Evolutionary conservation across 2,797 vertebrate genomes (phyloP), one percentile per base, ranked within the genome.

Genomic region (Jordanella pulchra): DNA sequence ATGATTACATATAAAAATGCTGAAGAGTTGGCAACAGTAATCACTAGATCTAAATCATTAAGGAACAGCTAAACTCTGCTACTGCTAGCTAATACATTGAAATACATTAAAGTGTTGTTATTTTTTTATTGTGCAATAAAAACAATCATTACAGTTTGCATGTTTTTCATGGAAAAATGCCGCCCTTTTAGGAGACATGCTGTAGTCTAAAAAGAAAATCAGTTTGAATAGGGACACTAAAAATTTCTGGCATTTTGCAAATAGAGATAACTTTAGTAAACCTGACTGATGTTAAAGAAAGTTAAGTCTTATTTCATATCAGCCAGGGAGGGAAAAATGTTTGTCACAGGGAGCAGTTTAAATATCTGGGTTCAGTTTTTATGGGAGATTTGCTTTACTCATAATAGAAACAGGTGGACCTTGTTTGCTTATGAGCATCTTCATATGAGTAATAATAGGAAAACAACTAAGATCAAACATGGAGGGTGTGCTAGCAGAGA

Each of bases 391-490:
- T 11, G 30, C 35, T 12, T 67, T 21, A 51, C 27, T 23, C 7
- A 7, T 15, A 11, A 66, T 2, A 17, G 12, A 28, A 6, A 35
- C 53, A 56, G 48, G 23, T 30, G 42, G 53, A 21, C 18, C 42
- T 50, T 7, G n/a, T 65, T 71, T 47, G 23, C 48, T 71, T 39
- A 25, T 15, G 42, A 75, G 23, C 32, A 42, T 35, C 45, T 69
- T 54, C 44, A 78, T 75, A 55, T 72, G 63, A 54, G 64, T 53
- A 77, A 45, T 55, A 67, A 17, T 78, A 76, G 69, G 66, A 56
- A 6, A 25, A 28, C 79, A 56, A 65, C 54, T 76, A 67, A 77
- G 3, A 70, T 45, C 69, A 71, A 78, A 78, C 60, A 75, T 2
- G 9, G 44, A 7, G 71, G 51, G 68, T 21, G 56, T 65, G 71